A percentile compares a stretch with the other conserved stretches of the same genome.
Conservation (phyloP, 2,797 vertebrate species). For the Channa striata region DNA sequence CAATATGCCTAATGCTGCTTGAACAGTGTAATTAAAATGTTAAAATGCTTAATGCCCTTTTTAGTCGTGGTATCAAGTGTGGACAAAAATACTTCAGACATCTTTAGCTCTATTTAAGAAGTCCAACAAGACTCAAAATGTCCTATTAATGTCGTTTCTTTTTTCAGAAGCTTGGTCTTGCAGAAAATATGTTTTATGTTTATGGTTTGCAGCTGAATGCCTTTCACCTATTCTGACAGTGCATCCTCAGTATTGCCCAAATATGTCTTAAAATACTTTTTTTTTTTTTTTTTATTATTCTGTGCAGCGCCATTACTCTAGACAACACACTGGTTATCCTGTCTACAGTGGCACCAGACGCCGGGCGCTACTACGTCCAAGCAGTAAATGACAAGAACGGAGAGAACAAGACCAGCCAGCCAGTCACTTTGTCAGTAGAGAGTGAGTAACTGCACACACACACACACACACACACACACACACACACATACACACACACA, state of each 20-base stretch:
- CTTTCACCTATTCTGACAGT: background rate
- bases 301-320: conserved; percentile 92
- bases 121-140: background rate
- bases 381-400: conserved; percentile 98
- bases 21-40: conserved; percentile 74
- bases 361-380: conserved; percentile 95
- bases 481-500: background rate
- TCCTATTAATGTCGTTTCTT: background rate
- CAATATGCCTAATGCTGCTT: conserved; percentile 75
- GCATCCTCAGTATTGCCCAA: background rate
- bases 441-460: conserved; percentile 84
- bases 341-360: conserved; percentile 93
- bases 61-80: conserved; percentile 53
- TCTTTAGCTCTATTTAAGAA: conserved; percentile 42
- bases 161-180: too few species aligned
- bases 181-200: too few species aligned
- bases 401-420: conserved; percentile 98
- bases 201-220: background rate
- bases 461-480: background rate
- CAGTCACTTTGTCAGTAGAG: conserved; percentile 90
- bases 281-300: background rate
- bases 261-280: background rate
- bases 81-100: conserved; percentile 40
- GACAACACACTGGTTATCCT: conserved; percentile 97
- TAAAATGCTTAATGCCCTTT: conserved; percentile 69